Evolutionary conservation across 2,113 vertebrate species (phyloP).

Genomic region (Brienomyrus longianalis): DNA sequence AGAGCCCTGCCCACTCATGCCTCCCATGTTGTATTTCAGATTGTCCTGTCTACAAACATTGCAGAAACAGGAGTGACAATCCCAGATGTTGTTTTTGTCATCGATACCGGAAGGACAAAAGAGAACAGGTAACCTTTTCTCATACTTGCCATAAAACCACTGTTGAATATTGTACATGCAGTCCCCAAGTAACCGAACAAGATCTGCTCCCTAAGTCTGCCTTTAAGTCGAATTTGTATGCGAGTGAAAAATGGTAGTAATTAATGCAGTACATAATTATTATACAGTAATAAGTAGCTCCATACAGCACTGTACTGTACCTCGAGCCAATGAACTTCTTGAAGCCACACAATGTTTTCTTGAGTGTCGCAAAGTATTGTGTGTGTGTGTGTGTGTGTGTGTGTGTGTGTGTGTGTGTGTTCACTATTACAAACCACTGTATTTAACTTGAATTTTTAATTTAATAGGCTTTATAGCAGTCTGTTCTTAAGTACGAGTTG

Average conservation of each 20-base stretch:
- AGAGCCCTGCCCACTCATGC: not conserved
- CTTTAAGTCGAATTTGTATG: not conserved
- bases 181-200: not conserved
- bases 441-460: not conserved
- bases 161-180: not conserved
- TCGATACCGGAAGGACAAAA: slow-evolving; percentile 91
- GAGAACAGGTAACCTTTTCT: slow-evolving; percentile 82
- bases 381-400: not conserved
- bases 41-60: slow-evolving; percentile 96
- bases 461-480: not conserved
- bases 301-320: not conserved
- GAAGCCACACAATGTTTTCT: not conserved
- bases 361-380: not conserved
- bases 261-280: not conserved
- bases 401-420: not conserved
- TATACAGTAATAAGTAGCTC: not conserved
- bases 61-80: slow-evolving; percentile 97
- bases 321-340: not conserved
- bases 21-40: slow-evolving; percentile 56
- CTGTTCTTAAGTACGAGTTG: not conserved
- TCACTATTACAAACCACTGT: not conserved
- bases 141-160: not conserved
- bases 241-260: not conserved
- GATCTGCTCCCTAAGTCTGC: not conserved
- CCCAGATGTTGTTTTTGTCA: slow-evolving; percentile 93